These are phyloP conservation scores for Parnassius glacialis DNA, from an alignment of 2,888 invertebrate species.

Conservation along the genomic window DNA sequence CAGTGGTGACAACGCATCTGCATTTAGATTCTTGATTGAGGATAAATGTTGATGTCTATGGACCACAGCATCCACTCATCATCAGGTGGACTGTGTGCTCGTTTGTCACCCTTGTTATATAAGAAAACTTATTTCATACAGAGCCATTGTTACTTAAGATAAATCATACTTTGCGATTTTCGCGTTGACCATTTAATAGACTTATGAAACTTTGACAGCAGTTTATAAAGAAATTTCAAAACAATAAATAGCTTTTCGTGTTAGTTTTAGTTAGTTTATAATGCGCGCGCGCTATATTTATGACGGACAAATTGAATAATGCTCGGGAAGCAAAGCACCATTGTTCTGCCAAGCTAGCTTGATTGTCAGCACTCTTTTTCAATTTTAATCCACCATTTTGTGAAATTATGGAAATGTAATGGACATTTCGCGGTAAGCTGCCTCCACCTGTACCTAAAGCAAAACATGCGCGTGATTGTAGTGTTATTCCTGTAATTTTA, in stretches of 20 bases:
- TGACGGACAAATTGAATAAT: constrained; percentile 78
- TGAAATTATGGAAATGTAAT: constrained; percentile 76
- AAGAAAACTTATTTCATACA: too few species aligned
- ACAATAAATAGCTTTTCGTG: not conserved
- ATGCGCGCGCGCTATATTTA: constrained; percentile 58
- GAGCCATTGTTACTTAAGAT: too few species aligned
- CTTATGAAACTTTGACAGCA: too few species aligned
- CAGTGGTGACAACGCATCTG: too few species aligned
- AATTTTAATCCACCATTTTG: constrained; percentile 74
- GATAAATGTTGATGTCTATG: too few species aligned
- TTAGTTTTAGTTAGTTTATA: constrained; percentile 23
- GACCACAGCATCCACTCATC: too few species aligned
- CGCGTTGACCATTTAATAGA: too few species aligned
- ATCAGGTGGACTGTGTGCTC: too few species aligned
- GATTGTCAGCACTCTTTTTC: constrained; percentile 71
- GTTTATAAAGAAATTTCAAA: too few species aligned
- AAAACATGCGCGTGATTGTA: constrained; percentile 37
- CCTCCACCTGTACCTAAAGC: constrained; percentile 42
- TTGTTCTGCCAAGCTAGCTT: constrained; percentile 64
- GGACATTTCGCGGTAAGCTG: constrained; percentile 77
- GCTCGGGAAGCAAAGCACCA: constrained; percentile 58
- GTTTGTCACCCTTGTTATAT: too few species aligned
- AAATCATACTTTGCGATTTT: too few species aligned
- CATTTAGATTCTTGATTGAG: too few species aligned
- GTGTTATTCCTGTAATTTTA: constrained; percentile 53